Percentiles rank a stretch among this genome's conserved stretches.
Evolutionary conservation across 2,797 vertebrate species (phyloP).

Genomic region (Lates japonicus): DNA sequence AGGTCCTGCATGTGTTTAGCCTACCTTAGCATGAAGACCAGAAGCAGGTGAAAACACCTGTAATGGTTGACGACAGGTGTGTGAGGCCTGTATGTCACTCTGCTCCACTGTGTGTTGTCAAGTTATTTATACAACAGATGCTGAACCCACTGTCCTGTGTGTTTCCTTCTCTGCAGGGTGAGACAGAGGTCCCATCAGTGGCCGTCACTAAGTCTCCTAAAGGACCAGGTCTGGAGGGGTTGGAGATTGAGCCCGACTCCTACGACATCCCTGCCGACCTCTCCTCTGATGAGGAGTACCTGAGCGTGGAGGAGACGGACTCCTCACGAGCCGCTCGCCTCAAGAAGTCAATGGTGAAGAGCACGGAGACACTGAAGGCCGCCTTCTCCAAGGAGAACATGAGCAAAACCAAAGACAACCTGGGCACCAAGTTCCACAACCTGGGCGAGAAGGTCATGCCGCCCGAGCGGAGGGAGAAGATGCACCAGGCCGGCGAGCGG

Average conservation of each 20-base stretch:
- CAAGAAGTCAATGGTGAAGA: conserved; percentile 91
- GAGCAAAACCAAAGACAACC: conserved; percentile 92
- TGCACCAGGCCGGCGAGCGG: conserved; percentile 91
- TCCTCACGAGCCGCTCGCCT: conserved; percentile 87
- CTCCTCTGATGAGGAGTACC: conserved; percentile 96
- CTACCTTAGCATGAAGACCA: not conserved
- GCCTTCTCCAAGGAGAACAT: conserved; percentile 97
- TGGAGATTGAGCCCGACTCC: conserved; percentile 86
- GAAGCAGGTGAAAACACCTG: too few species aligned
- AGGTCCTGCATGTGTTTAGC: not conserved
- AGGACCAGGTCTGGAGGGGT: conserved; percentile 72
- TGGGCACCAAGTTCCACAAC: conserved; percentile 93
- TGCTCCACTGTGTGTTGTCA: too few species aligned
- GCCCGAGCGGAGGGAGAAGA: conserved; percentile 92
- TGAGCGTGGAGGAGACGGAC: conserved; percentile 90
- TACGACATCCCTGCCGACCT: conserved; percentile 90
- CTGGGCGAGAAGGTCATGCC: conserved; percentile 96
- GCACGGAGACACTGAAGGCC: conserved; percentile 93
- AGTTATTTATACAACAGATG: not conserved
- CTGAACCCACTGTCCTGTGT: not conserved
- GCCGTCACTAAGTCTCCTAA: conserved; percentile 86
- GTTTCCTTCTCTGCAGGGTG: conserved; percentile 85
- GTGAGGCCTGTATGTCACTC: too few species aligned
- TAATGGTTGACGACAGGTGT: too few species aligned
- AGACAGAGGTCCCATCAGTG: conserved; percentile 86